Conservation (phyloP, 1,140 invertebrate species). For the Nasonia vitripennis region DNA sequence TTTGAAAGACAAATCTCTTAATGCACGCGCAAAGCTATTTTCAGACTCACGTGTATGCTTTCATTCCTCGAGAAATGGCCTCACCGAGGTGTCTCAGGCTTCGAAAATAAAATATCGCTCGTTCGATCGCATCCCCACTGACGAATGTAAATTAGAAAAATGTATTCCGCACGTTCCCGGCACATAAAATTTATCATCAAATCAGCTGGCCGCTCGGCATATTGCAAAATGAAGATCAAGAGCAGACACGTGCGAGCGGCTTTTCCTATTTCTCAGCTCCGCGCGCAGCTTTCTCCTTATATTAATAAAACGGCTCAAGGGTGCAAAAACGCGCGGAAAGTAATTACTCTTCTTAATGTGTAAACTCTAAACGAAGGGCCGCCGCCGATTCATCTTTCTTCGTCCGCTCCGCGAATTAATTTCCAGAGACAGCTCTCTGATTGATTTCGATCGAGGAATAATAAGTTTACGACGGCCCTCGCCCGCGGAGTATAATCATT, state of each 20-base stretch:
- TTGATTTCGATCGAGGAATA: neutral
- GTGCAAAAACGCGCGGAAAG: neutral
- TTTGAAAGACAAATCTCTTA: no score
- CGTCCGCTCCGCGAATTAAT: neutral
- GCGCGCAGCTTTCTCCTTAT: neutral
- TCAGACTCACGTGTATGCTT: no score
- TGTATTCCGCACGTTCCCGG: no score
- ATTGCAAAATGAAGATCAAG: conserved; percentile 26
- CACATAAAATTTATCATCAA: conserved; percentile 12
- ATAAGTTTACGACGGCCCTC: no score
- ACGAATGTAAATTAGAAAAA: no score
- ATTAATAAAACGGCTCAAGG: conserved; percentile 14
- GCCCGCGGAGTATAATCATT: no score
- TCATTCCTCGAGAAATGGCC: no score
- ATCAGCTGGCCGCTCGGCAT: neutral
- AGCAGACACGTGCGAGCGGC: neutral
- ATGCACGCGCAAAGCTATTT: no score
- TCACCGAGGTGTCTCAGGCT: no score
- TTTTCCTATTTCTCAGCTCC: neutral
- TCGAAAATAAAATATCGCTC: no score
- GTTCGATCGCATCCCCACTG: no score
- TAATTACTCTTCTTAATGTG: neutral
- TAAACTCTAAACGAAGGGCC: neutral
- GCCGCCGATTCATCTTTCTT: conserved; percentile 1
- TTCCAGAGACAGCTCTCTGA: neutral